Conservation (phyloP, 2,888 invertebrate genomes). For the Cheilosia scutellata region DNA sequence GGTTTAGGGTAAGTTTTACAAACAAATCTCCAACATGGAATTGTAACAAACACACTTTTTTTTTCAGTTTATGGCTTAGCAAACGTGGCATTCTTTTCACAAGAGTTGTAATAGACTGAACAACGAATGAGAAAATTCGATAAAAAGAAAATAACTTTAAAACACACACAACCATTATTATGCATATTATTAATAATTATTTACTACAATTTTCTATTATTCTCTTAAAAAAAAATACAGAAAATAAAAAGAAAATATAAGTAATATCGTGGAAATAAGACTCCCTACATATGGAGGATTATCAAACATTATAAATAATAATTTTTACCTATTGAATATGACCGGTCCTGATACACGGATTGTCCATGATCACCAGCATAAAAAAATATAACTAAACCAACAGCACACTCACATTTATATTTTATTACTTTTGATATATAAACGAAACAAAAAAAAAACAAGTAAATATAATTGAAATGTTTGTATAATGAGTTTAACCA, state of each 20-base stretch:
- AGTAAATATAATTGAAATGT: conserved; percentile 34
- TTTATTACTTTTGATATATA: conserved; percentile 74
- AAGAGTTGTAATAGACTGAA: conserved; percentile 84
- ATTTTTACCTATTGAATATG: conserved; percentile 28
- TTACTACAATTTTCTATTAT: conserved; percentile 72
- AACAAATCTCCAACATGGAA: not conserved
- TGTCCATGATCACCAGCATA: conserved; percentile 14
- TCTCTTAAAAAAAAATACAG: conserved; percentile 39
- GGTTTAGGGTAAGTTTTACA: conserved; percentile 91
- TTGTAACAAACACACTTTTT: conserved; percentile 45
- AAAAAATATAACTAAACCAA: conserved; percentile 28
- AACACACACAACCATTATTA: conserved; percentile 59
- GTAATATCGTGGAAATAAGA: not conserved
- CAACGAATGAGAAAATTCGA: conserved; percentile 66
- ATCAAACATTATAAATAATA: conserved; percentile 9
- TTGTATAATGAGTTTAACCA: conserved; percentile 40
- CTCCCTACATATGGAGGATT: not conserved
- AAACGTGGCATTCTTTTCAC: conserved; percentile 84
- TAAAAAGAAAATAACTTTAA: conserved; percentile 6
- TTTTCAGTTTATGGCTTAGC: conserved; percentile 89
- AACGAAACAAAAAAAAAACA: conserved; percentile 31
- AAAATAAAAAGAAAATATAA: conserved; percentile 30
- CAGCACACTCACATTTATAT: conserved; percentile 67
- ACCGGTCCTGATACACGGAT: conserved; percentile 16
- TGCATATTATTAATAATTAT: conserved; percentile 70